Evolutionary conservation across 1,140 invertebrate species (phyloP).

Genomic region (Trichogramma pretiosum): DNA sequence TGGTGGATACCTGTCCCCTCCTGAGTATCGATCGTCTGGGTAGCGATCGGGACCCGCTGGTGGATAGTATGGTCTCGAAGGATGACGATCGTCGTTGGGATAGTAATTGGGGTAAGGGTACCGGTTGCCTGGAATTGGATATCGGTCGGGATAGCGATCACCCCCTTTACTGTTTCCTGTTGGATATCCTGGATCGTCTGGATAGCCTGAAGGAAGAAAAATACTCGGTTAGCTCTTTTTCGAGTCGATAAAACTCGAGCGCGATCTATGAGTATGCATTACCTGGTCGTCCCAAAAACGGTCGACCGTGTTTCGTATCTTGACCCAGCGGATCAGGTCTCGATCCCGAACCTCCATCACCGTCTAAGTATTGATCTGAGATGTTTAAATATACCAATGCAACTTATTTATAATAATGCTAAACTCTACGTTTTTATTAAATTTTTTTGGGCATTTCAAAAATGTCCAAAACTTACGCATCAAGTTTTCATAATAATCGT

Average conservation of each 20-base stretch:
- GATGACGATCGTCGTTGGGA: constrained; percentile 40
- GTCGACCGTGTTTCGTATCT: constrained; percentile 46
- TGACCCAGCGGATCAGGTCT: constrained; percentile 49
- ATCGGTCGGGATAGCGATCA: constrained; percentile 41
- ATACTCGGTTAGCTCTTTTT: background rate
- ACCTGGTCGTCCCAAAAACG: constrained; percentile 43
- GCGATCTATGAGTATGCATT: constrained; percentile 14
- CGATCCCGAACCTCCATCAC: constrained; percentile 30
- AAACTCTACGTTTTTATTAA: too few relatives aligned
- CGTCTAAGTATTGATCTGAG: constrained; percentile 41
- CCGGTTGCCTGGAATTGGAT: constrained; percentile 38
- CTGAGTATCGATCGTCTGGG: constrained; percentile 33
- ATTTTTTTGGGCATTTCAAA: background rate
- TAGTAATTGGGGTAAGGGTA: constrained; percentile 42
- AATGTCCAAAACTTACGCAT: constrained; percentile 72
- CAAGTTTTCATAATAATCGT: constrained; percentile 85
- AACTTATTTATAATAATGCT: too few relatives aligned
- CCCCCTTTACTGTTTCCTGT: constrained; percentile 37
- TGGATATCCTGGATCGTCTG: constrained; percentile 35
- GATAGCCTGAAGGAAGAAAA: constrained; percentile 22
- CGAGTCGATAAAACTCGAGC: background rate
- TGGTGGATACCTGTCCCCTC: constrained; percentile 29
- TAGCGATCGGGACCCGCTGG: constrained; percentile 35
- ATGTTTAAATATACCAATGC: background rate
- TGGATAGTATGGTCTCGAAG: constrained; percentile 27